These are phyloP conservation scores for Drosophila picticornis DNA, from an alignment of 2,888 invertebrate species.

Conservation along the genomic window DNA sequence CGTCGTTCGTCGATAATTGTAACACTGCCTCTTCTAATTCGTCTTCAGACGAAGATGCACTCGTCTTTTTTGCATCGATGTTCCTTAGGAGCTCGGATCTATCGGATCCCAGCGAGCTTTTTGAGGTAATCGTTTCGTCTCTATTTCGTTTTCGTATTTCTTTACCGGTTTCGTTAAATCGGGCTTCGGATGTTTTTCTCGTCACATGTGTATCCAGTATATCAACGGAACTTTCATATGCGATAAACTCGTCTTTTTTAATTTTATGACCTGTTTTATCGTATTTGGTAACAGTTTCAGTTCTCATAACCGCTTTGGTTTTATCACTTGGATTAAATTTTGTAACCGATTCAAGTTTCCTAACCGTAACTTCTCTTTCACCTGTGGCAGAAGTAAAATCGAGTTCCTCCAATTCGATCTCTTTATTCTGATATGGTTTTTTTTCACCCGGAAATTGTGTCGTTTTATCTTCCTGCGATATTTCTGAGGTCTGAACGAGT, in stretches of 20 bases:
- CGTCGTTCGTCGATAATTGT: not conserved
- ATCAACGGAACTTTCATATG: not conserved
- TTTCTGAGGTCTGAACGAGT: constrained; percentile 3
- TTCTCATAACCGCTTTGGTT: not conserved
- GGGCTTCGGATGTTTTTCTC: not conserved
- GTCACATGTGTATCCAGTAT: not conserved
- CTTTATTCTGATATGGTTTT: not conserved
- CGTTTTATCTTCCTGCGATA: not conserved
- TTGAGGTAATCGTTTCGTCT: not conserved
- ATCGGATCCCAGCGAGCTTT: not conserved
- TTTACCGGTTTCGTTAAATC: not conserved
- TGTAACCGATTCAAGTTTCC: not conserved
- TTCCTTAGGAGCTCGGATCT: not conserved
- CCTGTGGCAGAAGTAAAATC: not conserved
- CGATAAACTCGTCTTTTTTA: not conserved
- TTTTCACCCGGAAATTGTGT: constrained; percentile 23
- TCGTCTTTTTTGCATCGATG: not conserved
- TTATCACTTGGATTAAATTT: not conserved
- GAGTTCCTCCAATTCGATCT: not conserved
- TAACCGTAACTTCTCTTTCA: constrained; percentile 4
- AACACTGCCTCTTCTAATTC: not conserved
- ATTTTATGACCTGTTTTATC: not conserved
- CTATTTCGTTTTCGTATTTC: constrained; percentile 1
- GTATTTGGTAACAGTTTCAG: not conserved
- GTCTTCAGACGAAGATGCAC: not conserved